Percentiles rank a stretch among this genome's conserved stretches.
phyloP scores from a whole-genome alignment of 2,113 vertebrate species.

The Rousettus leschenaultii region DNA sequence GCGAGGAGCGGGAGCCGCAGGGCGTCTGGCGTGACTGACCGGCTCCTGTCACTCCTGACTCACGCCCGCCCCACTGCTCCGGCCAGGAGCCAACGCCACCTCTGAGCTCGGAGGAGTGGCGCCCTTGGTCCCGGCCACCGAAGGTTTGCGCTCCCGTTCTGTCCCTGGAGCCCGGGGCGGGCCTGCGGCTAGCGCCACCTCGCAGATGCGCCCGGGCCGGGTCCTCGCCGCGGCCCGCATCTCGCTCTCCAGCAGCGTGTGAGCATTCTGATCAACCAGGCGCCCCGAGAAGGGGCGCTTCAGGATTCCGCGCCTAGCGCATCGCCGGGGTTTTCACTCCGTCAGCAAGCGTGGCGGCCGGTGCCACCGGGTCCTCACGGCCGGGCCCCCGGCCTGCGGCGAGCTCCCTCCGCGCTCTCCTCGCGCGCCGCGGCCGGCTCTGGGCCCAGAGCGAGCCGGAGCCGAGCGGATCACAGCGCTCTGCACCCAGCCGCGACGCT shows the following conservation, averaged over 20 bases:
- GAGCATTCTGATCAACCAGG: not conserved
- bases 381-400: not conserved
- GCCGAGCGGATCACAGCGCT: not conserved
- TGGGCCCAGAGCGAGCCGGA: not conserved
- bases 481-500: not conserved
- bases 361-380: rapidly evolving
- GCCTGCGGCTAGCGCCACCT: not conserved
- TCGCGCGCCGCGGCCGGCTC: not conserved
- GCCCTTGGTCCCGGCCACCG: not conserved
- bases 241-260: not conserved
- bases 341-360: too few species aligned
- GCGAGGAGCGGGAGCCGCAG: not conserved
- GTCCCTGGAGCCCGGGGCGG: not conserved
- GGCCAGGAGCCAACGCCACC: not conserved
- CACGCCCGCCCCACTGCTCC: not conserved
- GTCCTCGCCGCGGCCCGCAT: not conserved
- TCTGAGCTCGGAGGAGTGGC: rapidly evolving
- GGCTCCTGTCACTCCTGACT: not conserved
- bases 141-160: not conserved
- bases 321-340: rapidly evolving
- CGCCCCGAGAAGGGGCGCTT: not conserved
- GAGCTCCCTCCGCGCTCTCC: not conserved
- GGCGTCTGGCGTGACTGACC: not conserved
- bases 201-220: not conserved
- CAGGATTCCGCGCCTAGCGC: not conserved